Evolutionary conservation across 2,797 vertebrate species (phyloP), one percentile per base, ranked within the genome.

Genomic region (Salarias fasciatus): DNA sequence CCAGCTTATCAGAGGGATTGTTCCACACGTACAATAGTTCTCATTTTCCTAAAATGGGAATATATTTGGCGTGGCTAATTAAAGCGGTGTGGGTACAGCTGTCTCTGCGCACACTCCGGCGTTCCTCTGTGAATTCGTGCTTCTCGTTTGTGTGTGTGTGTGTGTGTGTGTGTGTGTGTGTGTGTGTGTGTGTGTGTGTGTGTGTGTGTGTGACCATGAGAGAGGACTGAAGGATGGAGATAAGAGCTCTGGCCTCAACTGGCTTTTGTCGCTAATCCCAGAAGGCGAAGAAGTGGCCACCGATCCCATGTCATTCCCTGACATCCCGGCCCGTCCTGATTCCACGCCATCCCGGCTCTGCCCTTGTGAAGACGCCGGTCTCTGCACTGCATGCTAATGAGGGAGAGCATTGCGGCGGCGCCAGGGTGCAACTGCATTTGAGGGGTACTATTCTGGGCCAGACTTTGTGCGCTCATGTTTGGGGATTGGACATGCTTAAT

Each of bases 221-320:
- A 63, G 72, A 78, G 65, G 81, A 85, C 90, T 92, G 91, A 86
- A 76, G 86, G 74, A 82, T 40, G 49, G 63, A 69, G 88, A 91
- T 90, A 92, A 90, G 82, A 70, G 79, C 53, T 69, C 63, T 73
- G 79, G 81, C 82, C 78, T 80, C 67, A 13, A 37, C 57, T 75
- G 46, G 75, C 74, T 87, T 88, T 85, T 84, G 75, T 84, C 74
- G 60, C 82, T 86, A 86, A 86, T 87, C 84, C 87, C 67, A 24
- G 46, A 77, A 75, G 83, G 76, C 55, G 18, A 69, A 62, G 65
- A 73, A 71, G 73, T 75, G 75, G 68, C 64, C 62, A 53, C 71
- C n/a, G 80, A 80, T 85, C 85, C 75, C 69, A 15, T 78, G 83
- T 87, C 75, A 77, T 88, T 88, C 81, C 79, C 83, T 64, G 67